Evolutionary conservation across 2,888 invertebrate species (phyloP).

Genomic region (Ochlodes sylvanus): DNA sequence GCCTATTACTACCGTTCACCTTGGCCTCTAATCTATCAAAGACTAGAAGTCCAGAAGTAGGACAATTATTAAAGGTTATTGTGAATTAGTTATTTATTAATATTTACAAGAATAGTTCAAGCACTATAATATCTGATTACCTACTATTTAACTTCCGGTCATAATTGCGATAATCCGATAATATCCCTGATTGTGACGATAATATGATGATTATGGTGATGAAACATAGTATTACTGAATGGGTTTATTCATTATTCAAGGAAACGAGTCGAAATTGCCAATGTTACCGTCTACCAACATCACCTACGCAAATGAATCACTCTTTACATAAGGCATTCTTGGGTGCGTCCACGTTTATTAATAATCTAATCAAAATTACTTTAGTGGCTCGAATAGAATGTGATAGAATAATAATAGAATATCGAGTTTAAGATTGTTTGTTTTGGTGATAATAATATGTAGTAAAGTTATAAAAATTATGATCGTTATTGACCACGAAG

Average conservation of each 20-base stretch:
- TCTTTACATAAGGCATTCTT: conserved; percentile 45
- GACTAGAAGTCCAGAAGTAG: no score
- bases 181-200: no score
- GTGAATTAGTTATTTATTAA: no score
- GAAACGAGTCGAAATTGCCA: conserved; percentile 33
- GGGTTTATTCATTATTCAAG: background rate
- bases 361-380: conserved; percentile 26
- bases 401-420: conserved; percentile 24
- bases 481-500: no score
- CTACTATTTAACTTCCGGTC: no score
- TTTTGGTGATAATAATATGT: background rate
- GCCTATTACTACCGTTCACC: no score
- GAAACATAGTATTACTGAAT: background rate
- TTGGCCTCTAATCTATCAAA: no score
- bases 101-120: no score
- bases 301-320: conserved; percentile 46
- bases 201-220: background rate
- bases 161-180: no score
- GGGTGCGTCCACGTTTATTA: conserved; percentile 40
- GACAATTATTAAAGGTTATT: no score
- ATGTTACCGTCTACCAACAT: conserved; percentile 10
- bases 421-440: background rate
- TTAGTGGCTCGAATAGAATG: conserved; percentile 22
- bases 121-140: no score
- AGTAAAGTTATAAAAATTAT: no score